Conservation (phyloP, 2,797 vertebrate genomes). For the Amblyraja radiata region DNA sequence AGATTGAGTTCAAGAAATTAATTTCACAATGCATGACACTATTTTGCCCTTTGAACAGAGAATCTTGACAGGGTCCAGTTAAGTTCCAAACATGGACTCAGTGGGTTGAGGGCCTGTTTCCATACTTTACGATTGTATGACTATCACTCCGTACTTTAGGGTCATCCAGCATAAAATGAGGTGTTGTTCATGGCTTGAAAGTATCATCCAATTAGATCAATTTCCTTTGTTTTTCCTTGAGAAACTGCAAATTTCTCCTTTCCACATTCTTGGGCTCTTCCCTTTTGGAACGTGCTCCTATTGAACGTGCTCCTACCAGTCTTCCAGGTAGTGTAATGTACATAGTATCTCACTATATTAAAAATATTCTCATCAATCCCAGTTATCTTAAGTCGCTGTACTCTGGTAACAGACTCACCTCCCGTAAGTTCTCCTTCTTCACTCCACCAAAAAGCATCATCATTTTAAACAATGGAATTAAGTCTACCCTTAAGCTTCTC, state of each 20-base stretch:
- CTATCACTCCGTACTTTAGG: not conserved
- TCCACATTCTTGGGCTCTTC: not conserved
- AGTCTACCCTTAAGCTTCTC: not conserved
- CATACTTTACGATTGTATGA: too few relatives aligned
- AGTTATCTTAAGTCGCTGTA: not conserved
- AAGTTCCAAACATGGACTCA: not conserved
- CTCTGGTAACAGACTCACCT: not conserved
- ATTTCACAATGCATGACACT: not conserved
- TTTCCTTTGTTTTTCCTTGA: not conserved
- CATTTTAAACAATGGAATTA: not conserved
- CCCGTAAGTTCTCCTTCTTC: too few relatives aligned
- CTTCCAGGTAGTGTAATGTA: not conserved
- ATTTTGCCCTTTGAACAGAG: not conserved
- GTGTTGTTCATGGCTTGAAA: not conserved
- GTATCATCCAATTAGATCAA: not conserved
- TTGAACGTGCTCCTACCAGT: not conserved
- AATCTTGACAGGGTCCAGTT: not conserved
- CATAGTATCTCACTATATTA: not conserved
- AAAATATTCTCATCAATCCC: not conserved
- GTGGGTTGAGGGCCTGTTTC: too few relatives aligned
- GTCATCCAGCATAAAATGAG: not conserved
- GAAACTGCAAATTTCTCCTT: not conserved
- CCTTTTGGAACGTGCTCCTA: not conserved
- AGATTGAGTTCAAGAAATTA: not conserved
- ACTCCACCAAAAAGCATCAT: not conserved